Evolutionary conservation across 2,113 vertebrate species (phyloP), one percentile per base, ranked within the genome.

Genomic region (Ardeotis arabs): DNA sequence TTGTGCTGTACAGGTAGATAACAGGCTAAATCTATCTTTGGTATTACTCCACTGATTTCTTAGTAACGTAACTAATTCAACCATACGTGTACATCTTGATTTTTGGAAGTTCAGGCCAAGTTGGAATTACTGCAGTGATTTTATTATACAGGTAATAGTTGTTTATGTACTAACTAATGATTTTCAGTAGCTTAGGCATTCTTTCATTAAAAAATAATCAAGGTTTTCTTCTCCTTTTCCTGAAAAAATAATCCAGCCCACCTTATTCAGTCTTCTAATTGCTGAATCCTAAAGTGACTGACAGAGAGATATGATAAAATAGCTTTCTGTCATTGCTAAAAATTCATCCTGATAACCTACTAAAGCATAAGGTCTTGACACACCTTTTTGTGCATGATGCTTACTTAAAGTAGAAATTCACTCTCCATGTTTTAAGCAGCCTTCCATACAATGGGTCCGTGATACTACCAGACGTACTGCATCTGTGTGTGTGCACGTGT

Each of bases 1-100:
- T 91, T 93, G 83, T 95, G 78, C 92, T 97, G 78, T 91, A 72
- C 69, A 94, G 79, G 69, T 93, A 95, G 92, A 93, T 96, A 96
- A 85, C 68, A 64, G 84, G 53, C 79, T 95, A 91, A 63, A 90
- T 93, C 81, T 94, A 25, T 94, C 79, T 91, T 81, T 84, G 31
- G 64, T 82, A 49, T 77, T 95, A 92, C 92, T 96, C 55, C 53
- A 79, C 91, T 90, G 91, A 78, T 95, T 96, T 84, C 75, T 60
- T 72, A 87, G 92, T 83, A 92, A 81, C 74, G 76, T 69, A 81
- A 86, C 66, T 75, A 88, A 82, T 87, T 70, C 86, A 87, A 22
- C 63, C 70, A 10, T 87, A 55, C 5, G 2, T 50, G 58, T 90
- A 66, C 82, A 66, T 82, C 81, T 95, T 95, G 74, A 56, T 35